Base-by-base conservation (phyloP, 2,888 invertebrate genomes). In the Polymixis lichenea region DNA sequence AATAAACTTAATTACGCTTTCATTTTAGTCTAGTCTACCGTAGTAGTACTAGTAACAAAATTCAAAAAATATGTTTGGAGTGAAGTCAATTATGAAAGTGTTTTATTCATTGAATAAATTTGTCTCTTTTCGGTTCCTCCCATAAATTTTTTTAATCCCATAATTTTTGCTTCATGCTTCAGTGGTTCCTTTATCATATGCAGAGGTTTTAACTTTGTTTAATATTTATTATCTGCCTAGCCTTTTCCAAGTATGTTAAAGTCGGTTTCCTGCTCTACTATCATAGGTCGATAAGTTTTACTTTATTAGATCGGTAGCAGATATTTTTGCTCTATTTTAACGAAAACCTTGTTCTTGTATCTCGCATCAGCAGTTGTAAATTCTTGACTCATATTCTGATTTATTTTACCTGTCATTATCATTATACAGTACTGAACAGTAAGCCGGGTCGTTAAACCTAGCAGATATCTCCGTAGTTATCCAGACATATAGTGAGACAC, bases 381-480 rank as follows among this genome's bases (percentile, higher is more conserved):
- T 77, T 51, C 38, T 60, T n/a, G 72, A 61, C 22, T 62, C 53
- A 58, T 70, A 56, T 68, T 66, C 43, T 60, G 64, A 81, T 80
- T 81, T 67, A 75, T 76, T 22, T 55, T 64, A 58, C 66, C 67
- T 71, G 46, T 53, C 67, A 25, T 22, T 75, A 55, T 53, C 67
- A 25, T 22, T 75, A 55, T 53, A 53, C 4, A 53, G 62, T 46
- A 72, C 22, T 8, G 38, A 55, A 55, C 65, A 43, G 65, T 75
- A 60, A 75, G 65, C 28, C 7, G 28, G n/a, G 17, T 77, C 72
- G 69, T 73, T 56, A 82, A 81, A 22, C 9, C 28, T 7, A 15
- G 32, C 60, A n/a, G 65, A 82, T 81, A 72, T 72, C 82, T 72
- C 56, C 55, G 25, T 15, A 49, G 79, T 56, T 78, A 65, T 38